Evolutionary conservation across 2,113 vertebrate genomes (phyloP), one percentile per base, ranked within the genome.

Genomic region (Psittacula cyanocephala): DNA sequence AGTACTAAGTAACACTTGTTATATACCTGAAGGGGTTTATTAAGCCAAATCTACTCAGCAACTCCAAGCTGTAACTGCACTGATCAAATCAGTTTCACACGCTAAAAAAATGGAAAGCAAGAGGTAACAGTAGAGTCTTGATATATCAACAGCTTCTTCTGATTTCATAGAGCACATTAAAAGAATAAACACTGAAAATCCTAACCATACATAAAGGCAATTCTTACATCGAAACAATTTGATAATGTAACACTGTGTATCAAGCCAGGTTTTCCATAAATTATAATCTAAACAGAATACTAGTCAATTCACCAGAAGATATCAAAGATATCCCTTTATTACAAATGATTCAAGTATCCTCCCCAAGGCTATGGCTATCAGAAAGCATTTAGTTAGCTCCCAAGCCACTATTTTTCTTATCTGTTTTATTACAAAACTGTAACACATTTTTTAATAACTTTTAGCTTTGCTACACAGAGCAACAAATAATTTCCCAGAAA

Each of bases 401-500:
- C 96, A 83, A 97, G 75, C 93, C 95, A 97, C 89, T 97, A 96
- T 92, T 97, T 97, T 97, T 85, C 3, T 9, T 88, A 97, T 91
- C 87, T 89, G 85, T 93, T 98, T 97, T 97, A 93, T 97, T 96
- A 96, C 85, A 88, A 97, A 98, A 97, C 88, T 78, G 11, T 80
- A 97, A 96, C 91, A 95, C 87, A 94, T 96, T 98, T 97, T 97
- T 97, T 96, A 98, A 89, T 98, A 98, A 98, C 91, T 97, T 98
- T 96, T 89, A 96, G 92, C 78, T 98, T 97, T 91, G 90, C 93
- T 94, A 95, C 91, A 96, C 77, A 96, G 53, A 93, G 93, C 81
- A 91, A 75, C 94, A 97, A 97, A 95, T 94, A 96, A 97, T 91
- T 98, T 97, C 95, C 93, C 89, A 97, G 89, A 97, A 97, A 78